phyloP scores from a whole-genome alignment of 2,888 invertebrate genomes.

The Eubasilissa splendida region DNA sequence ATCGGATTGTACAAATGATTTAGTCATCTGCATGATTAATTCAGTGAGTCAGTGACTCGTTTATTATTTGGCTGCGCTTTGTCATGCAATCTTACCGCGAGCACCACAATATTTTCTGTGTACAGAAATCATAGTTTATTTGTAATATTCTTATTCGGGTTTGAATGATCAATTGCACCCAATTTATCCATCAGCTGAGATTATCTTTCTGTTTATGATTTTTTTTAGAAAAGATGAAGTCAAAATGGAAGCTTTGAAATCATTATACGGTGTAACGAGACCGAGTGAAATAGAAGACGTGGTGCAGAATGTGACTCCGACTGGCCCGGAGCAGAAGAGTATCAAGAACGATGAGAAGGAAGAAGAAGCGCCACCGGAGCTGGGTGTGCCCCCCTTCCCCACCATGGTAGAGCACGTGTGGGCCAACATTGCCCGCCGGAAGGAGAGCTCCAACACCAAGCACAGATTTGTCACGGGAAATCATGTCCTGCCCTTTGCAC shows the following conservation, averaged over 20 bases:
- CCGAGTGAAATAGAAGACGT: conserved; percentile 69
- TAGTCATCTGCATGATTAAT: too few species aligned
- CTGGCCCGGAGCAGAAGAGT: conserved; percentile 64
- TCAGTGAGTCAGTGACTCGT: too few species aligned
- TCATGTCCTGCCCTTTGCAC: conserved; percentile 81
- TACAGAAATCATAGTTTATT: too few species aligned
- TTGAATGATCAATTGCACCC: too few species aligned
- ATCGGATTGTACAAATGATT: too few species aligned
- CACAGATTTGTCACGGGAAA: conserved; percentile 77
- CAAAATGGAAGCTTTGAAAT: conserved; percentile 80
- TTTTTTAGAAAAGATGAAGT: conserved; percentile 81
- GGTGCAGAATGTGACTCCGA: conserved; percentile 67
- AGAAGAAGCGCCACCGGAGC: conserved; percentile 53
- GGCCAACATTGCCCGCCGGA: conserved; percentile 76
- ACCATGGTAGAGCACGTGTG: conserved; percentile 82
- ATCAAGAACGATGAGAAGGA: conserved; percentile 65
- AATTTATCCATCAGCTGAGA: too few species aligned
- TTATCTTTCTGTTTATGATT: not conserved
- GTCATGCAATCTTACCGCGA: too few species aligned
- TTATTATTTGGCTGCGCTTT: too few species aligned
- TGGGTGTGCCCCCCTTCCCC: conserved; percentile 80
- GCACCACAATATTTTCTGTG: too few species aligned
- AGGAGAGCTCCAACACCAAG: conserved; percentile 72
- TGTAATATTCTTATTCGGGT: too few species aligned
- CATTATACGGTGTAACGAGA: conserved; percentile 81